These are phyloP conservation scores for Brachycybe producta DNA, from an alignment of 2,888 invertebrate genomes.

Conservation along the genomic window DNA sequence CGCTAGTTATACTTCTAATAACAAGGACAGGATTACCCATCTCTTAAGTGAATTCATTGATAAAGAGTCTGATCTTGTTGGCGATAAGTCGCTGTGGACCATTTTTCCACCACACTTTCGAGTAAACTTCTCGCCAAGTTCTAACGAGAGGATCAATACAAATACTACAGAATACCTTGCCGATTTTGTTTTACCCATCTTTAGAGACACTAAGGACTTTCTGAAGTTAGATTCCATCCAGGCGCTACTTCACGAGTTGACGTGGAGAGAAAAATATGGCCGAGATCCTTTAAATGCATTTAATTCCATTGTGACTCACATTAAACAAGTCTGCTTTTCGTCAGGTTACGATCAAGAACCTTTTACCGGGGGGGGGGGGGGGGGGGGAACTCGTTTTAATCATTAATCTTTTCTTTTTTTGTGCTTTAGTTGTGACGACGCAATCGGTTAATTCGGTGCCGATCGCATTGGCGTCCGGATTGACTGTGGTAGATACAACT, in stretches of 20 bases:
- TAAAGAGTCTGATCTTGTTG: slow-evolving; percentile 11
- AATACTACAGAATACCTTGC: slow-evolving; percentile 22
- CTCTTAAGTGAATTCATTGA: slow-evolving; percentile 8
- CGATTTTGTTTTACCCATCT: slow-evolving; percentile 19
- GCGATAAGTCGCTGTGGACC: slow-evolving; percentile 7
- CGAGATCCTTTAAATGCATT: slow-evolving; percentile 62
- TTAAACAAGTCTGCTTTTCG: slow-evolving; percentile 63
- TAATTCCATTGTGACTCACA: slow-evolving; percentile 62
- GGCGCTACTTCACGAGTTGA: slow-evolving; percentile 75
- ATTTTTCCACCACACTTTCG: slow-evolving; percentile 13
- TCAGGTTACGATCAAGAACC: no score
- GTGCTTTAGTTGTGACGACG: slow-evolving; percentile 11
- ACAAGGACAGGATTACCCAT: slow-evolving; percentile 6
- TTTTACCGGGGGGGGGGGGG: no score
- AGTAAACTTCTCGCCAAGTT: slow-evolving; percentile 8
- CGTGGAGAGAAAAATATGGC: slow-evolving; percentile 78
- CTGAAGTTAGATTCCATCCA: slow-evolving; percentile 74
- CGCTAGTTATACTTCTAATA: background rate
- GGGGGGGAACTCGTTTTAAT: no score
- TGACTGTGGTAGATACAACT: slow-evolving; percentile 4
- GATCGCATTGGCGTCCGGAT: slow-evolving; percentile 5
- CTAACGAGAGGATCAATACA: slow-evolving; percentile 16
- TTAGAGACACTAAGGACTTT: slow-evolving; percentile 14
- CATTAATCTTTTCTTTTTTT: no score
- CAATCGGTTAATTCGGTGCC: slow-evolving; percentile 12